phyloP scores from a whole-genome alignment of 1,140 invertebrate species.

The Amyelois transitella region DNA sequence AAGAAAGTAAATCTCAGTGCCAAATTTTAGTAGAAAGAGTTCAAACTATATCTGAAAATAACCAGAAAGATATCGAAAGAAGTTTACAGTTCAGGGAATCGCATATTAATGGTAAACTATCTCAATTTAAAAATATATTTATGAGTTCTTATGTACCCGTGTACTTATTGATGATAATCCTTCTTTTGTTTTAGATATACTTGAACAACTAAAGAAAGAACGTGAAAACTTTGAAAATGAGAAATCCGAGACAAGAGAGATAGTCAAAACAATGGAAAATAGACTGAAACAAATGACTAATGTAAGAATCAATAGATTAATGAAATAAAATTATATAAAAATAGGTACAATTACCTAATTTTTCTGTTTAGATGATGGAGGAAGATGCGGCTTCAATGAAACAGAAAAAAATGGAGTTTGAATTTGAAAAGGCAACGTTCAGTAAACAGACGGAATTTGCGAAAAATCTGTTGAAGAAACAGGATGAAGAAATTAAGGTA shows the following conservation, averaged over 20 bases:
- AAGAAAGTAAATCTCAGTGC: slow-evolving; percentile 42
- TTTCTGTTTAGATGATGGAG: slow-evolving; percentile 50
- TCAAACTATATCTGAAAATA: slow-evolving; percentile 31
- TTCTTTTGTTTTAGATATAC: slow-evolving; percentile 40
- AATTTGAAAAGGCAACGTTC: slow-evolving; percentile 66
- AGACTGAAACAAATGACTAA: slow-evolving; percentile 63
- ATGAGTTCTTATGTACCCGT: not conserved
- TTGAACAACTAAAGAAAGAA: slow-evolving; percentile 52
- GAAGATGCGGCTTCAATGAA: slow-evolving; percentile 56
- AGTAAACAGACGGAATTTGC: slow-evolving; percentile 67
- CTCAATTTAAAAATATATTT: not conserved
- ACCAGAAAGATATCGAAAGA: slow-evolving; percentile 33
- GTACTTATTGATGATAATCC: not conserved
- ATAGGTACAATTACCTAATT: too few relatives aligned
- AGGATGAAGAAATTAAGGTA: slow-evolving; percentile 66
- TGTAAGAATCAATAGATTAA: slow-evolving; percentile 23
- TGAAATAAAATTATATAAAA: not conserved
- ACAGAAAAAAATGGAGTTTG: slow-evolving; percentile 67
- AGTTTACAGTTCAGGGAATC: slow-evolving; percentile 48
- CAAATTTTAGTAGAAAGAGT: slow-evolving; percentile 43
- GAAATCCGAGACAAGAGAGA: slow-evolving; percentile 49
- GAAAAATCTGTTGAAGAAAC: slow-evolving; percentile 62
- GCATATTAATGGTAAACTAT: slow-evolving; percentile 47
- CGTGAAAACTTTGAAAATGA: slow-evolving; percentile 55
- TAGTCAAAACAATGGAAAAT: slow-evolving; percentile 49